Evolutionary conservation across 2,113 vertebrate species (phyloP), one percentile per base, ranked within the genome.

Genomic region (Trematomus loennbergii): DNA sequence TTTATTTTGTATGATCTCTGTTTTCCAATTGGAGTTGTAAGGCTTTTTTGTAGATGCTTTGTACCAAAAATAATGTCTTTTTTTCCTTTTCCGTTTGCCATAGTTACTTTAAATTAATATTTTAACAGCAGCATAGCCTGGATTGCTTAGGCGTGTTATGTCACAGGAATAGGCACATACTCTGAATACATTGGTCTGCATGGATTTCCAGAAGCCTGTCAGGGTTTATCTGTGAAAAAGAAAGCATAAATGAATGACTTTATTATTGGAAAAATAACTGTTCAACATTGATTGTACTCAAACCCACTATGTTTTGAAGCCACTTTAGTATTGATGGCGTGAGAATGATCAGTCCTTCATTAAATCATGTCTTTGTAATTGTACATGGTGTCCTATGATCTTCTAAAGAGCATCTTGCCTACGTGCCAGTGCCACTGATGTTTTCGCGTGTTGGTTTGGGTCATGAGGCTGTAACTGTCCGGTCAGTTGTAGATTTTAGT

Each of bases 11-110:
- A 93, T 93, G 95, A 95, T 95, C 87, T 95, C 90, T 96, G 95
- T 95, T 94, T 95, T 96, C 92, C 95, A 94, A 95, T 96, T 96
- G 95, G 95, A 95, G 92, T 95, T 95, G 93, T 95, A 95, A 95
- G 95, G 94, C 95, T 96, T 97, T 96, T 95, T 94, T 95, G 92
- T 97, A 96, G 96, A 96, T 96, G 96, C 96, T 96, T 96, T 97
- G 96, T 96, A 96, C 96, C 95, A 96, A 97, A 97, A 97, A 95
- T 91, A 91, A 87, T 92, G 90, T 85, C 69, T 87, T 83, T 89
- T 91, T 85, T 78, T 85, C 74, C 9, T 79, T 88, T 87, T 81
- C 82, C 59, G 45, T 91, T 93, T 90, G 82, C 92, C 92, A 87
- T 92, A 93, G 85, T 91, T 91, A 93, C 89, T 89, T 91, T 89